Conservation (phyloP, 2,888 invertebrate genomes). For the Dicranocentrus wangi region DNA sequence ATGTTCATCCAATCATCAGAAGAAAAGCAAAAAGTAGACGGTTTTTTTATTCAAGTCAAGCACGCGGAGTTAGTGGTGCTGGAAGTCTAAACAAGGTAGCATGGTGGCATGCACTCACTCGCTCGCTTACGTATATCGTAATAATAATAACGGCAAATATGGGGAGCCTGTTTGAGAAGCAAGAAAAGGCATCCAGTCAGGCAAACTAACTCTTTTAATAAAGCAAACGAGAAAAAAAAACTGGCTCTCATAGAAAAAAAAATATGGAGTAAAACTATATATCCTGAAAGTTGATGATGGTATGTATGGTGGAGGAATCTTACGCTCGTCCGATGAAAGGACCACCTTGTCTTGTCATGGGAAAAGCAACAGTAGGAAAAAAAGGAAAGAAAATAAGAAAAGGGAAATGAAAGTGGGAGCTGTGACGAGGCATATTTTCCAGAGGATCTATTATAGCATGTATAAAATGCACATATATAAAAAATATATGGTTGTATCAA, state of each 20-base stretch:
- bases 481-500: not conserved
- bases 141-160: constrained; percentile 47
- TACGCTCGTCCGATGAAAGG: constrained; percentile 25
- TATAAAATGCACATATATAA: too few species aligned
- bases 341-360: constrained; percentile 43
- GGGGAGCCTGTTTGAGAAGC: constrained; percentile 12
- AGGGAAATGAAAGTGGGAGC: not conserved
- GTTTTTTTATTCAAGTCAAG: constrained; percentile 55
- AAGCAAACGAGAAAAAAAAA: constrained; percentile 36
- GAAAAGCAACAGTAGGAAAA: constrained; percentile 59
- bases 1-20: constrained; percentile 51
- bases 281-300: not conserved
- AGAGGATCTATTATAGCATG: not conserved
- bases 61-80: constrained; percentile 23
- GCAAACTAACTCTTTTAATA: constrained; percentile 55
- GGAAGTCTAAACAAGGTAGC: not conserved
- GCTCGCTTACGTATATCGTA: constrained; percentile 19
- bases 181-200: constrained; percentile 53
- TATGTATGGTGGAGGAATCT: not conserved
- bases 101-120: not conserved
- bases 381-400: not conserved
- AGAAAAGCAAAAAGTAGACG: constrained; percentile 1
- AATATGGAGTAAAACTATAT: not conserved
- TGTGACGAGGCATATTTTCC: constrained; percentile 14
- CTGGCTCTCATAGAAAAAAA: constrained; percentile 8